Percentiles rank a stretch among this genome's conserved stretches.
These are phyloP conservation scores for Andrena flavipes DNA, from an alignment of 2,888 invertebrate genomes.

Conservation along the genomic window DNA sequence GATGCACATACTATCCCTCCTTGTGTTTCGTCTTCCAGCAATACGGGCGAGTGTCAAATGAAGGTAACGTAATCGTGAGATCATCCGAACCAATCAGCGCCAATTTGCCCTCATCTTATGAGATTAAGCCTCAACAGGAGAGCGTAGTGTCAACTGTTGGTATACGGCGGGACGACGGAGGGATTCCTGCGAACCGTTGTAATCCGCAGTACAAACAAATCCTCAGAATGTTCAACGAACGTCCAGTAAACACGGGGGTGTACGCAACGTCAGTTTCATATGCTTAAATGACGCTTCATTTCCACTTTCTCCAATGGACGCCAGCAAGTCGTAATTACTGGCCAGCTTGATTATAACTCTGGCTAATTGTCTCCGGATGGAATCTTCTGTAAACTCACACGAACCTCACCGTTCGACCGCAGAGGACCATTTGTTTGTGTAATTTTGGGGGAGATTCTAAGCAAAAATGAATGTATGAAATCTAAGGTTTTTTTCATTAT, in stretches of 20 bases:
- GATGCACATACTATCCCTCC: too few species aligned
- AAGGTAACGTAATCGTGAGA: constrained; percentile 46
- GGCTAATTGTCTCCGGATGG: constrained; percentile 57
- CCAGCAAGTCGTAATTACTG: constrained; percentile 54
- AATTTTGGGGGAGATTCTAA: constrained; percentile 8
- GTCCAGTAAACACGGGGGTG: constrained; percentile 64
- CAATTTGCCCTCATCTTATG: constrained; percentile 62
- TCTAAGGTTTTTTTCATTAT: too few species aligned
- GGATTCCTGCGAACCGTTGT: constrained; percentile 66
- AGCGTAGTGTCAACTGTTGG: constrained; percentile 60
- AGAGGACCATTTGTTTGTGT: constrained; percentile 22
- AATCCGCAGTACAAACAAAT: constrained; percentile 78
- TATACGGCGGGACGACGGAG: constrained; percentile 48
- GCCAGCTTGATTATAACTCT: constrained; percentile 68
- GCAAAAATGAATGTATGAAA: background rate
- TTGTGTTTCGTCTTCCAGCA: too few species aligned
- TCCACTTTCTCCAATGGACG: constrained; percentile 38
- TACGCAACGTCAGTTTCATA: constrained; percentile 43
- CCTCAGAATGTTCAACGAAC: constrained; percentile 67
- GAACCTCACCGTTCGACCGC: constrained; percentile 1
- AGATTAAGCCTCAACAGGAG: constrained; percentile 61
- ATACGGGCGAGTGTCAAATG: background rate
- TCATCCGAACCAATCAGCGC: constrained; percentile 64
- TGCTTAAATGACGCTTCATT: constrained; percentile 43
- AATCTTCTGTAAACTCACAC: constrained; percentile 44